Conservation (phyloP, 2,113 vertebrate species). For the Cryptotis parvus region DNA sequence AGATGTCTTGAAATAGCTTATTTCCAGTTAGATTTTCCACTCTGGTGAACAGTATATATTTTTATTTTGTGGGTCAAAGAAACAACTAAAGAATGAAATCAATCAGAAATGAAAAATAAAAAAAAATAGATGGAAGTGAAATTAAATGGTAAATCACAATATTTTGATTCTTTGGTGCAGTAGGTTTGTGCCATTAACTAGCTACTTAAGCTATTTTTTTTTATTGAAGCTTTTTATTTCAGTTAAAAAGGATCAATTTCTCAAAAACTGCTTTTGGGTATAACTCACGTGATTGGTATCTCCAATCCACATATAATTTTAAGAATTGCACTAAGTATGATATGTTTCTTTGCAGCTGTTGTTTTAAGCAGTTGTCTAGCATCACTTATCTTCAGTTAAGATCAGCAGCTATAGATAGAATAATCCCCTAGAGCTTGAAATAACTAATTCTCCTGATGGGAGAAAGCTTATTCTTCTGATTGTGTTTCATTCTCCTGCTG, state of each 20-base stretch:
- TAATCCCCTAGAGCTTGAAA: conserved; percentile 44
- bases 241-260: conserved; percentile 45
- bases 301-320: conserved; percentile 36
- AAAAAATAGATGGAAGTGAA: too few relatives aligned
- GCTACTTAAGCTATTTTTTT: conserved; percentile 46
- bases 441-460: conserved; percentile 34
- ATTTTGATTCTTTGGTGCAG: neutral
- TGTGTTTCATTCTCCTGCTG: neutral
- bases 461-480: neutral
- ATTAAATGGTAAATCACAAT: too few relatives aligned
- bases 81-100: too few relatives aligned
- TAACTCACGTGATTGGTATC: conserved; percentile 34
- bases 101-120: too few relatives aligned
- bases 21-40: too few relatives aligned
- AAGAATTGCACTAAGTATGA: conserved; percentile 56
- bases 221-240: too few relatives aligned
- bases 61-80: too few relatives aligned
- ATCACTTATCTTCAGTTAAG: conserved; percentile 82
- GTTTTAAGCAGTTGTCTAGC: conserved; percentile 80
- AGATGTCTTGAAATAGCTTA: too few relatives aligned
- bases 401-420: conserved; percentile 78
- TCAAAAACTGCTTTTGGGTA: conserved; percentile 29
- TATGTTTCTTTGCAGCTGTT: conserved; percentile 84
- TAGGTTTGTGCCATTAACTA: conserved; percentile 49
- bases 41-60: too few relatives aligned